Conservation (phyloP, 2,797 vertebrate genomes). For the Sebastes itinus region DNA sequence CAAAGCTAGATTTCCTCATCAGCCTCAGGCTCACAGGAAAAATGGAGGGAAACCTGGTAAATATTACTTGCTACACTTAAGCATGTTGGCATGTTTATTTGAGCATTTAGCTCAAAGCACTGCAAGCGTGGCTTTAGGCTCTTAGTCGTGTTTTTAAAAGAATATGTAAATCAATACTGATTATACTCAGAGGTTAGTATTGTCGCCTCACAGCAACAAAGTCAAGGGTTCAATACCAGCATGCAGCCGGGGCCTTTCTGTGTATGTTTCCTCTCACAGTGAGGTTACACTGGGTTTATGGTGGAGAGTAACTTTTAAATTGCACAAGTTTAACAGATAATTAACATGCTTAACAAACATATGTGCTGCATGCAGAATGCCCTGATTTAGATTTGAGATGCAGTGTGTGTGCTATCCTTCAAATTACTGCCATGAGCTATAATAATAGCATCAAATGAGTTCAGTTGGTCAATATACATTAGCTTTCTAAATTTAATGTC, state of each 20-base stretch:
- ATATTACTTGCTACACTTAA: background rate
- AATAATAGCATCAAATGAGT: constrained; percentile 41
- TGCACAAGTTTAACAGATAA: background rate
- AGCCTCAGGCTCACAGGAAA: background rate
- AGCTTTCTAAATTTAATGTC: constrained; percentile 57
- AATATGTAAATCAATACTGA: background rate
- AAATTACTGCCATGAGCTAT: constrained; percentile 34
- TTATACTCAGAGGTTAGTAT: background rate
- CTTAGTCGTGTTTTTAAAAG: background rate
- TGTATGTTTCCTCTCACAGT: background rate
- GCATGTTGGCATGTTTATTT: background rate
- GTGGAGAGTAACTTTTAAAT: background rate
- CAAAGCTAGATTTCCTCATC: too few species aligned
- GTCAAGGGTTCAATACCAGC: background rate
- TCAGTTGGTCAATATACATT: constrained; percentile 66
- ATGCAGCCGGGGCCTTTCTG: background rate
- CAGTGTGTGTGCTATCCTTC: background rate
- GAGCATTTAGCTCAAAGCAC: background rate
- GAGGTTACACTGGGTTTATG: background rate
- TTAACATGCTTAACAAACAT: background rate
- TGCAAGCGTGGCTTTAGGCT: background rate
- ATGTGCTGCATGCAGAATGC: background rate
- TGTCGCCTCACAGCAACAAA: too few species aligned
- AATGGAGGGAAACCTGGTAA: background rate
- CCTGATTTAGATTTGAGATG: background rate